Base-by-base conservation (phyloP, 2,113 vertebrate species). In the Trichechus manatus region DNA sequence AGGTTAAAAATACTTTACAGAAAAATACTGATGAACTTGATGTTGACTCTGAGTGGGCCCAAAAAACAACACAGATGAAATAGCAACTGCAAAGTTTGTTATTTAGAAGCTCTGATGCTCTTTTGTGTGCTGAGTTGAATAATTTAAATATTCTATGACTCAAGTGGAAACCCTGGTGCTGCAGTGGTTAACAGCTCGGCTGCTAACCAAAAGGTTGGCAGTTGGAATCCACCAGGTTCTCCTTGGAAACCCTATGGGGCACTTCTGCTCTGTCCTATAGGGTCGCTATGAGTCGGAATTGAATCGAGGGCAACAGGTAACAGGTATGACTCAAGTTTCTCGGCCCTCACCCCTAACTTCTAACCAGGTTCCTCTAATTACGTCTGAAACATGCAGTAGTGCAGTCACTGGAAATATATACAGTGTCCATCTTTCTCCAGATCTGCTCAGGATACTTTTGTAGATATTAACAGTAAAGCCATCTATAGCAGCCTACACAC, bases 11-110 rank as follows among this genome's bases (percentile, higher is more conserved):
- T 59, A n/a, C 1, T 59, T 89, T 86, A 44, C 13, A 89, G 3
- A 59, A 22, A 36, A 5, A 64, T 25, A 53, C 22, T 50, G 20
- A 80, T 88, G 33, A 80, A 27, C 0, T 1, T 27, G 15, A 90
- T 19, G 68, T 14, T 13, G 9, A 3, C 6, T 31, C 19, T 27
- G 5, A 74, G 42, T 25, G 0, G 9, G 2, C 1, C 10, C 33
- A 78, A 50, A 25, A 31, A 1, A 68, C 1, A 13, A 27, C 0
- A 36, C 0, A 63, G 9, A 29, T 20, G 17, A 92, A 66, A 74
- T 0, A 15, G 11, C 44, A 63, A 85, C 3, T 13, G 11, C 23
- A 80, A 17, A 6, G 59, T 42, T 9, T 89, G 19, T 23, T 56
- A 61, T 86, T 59, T 27, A 83, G 13, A 88, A 89, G 42, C 0